phyloP scores from a whole-genome alignment of 2,797 vertebrate genomes.

The Tokudaia muenninki region DNA sequence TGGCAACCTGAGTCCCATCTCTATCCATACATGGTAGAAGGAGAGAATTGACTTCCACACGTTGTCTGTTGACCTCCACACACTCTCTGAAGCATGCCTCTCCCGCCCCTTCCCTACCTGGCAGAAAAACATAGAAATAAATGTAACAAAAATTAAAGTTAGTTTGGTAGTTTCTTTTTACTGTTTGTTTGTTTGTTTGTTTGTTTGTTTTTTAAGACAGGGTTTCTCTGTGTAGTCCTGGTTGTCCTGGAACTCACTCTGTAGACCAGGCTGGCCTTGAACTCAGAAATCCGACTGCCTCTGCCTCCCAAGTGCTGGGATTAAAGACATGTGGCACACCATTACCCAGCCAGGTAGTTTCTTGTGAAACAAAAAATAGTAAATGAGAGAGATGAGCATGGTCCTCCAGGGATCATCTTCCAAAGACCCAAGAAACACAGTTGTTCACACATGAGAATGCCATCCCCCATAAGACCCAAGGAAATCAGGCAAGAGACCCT shows the following conservation, averaged over 20 bases:
- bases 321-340: too few species aligned
- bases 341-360: not conserved
- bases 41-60: not conserved
- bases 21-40: not conserved
- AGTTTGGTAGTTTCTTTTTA: not conserved
- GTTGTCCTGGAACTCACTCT: too few species aligned
- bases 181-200: too few species aligned
- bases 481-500: not conserved
- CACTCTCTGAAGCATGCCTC: not conserved
- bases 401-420: not conserved
- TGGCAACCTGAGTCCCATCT: not conserved
- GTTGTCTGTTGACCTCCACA: not conserved
- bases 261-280: too few species aligned
- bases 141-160: not conserved
- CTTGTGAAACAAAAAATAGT: not conserved
- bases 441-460: not conserved
- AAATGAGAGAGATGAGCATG: not conserved
- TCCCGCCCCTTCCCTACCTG: not conserved
- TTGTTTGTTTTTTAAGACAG: too few species aligned
- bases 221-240: too few species aligned
- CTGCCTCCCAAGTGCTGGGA: too few species aligned
- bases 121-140: not conserved
- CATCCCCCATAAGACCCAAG: not conserved
- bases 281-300: too few species aligned
- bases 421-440: not conserved